Conservation (phyloP, 2,113 vertebrate species). For the Rhea pennata region DNA sequence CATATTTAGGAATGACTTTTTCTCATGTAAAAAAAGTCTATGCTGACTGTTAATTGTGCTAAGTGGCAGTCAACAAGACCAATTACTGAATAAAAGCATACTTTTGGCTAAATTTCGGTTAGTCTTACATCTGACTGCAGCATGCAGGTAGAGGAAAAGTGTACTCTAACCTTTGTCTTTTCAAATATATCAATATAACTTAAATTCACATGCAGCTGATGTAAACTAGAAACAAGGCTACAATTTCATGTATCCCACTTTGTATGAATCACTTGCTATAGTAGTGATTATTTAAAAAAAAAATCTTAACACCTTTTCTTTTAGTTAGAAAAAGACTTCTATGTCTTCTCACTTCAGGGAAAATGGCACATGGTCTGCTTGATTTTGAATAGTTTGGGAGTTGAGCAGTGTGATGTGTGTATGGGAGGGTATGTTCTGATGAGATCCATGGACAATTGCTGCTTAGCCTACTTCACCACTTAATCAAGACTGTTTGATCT, state of each 20-base stretch:
- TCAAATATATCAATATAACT: background rate
- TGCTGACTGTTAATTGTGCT: background rate
- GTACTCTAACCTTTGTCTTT: background rate
- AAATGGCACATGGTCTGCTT: background rate
- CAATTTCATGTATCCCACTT: background rate
- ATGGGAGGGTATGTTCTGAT: background rate
- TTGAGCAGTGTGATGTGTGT: background rate
- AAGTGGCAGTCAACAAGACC: background rate
- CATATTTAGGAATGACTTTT: background rate
- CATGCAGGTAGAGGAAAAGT: background rate
- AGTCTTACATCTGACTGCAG: background rate
- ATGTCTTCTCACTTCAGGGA: background rate
- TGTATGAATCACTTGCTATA: background rate
- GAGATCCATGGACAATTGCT: background rate
- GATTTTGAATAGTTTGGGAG: background rate
- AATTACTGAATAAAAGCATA: background rate
- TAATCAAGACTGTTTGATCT: background rate
- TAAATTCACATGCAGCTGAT: background rate
- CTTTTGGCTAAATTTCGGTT: background rate
- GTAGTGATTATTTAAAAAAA: background rate
- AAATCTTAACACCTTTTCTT: background rate
- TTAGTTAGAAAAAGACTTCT: background rate
- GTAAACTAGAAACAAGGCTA: background rate
- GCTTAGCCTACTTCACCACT: background rate
- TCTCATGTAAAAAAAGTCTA: background rate